Evolutionary conservation across 2,888 invertebrate species (phyloP), one percentile per base, ranked within the genome.

Genomic region (Melieria omissa): DNA sequence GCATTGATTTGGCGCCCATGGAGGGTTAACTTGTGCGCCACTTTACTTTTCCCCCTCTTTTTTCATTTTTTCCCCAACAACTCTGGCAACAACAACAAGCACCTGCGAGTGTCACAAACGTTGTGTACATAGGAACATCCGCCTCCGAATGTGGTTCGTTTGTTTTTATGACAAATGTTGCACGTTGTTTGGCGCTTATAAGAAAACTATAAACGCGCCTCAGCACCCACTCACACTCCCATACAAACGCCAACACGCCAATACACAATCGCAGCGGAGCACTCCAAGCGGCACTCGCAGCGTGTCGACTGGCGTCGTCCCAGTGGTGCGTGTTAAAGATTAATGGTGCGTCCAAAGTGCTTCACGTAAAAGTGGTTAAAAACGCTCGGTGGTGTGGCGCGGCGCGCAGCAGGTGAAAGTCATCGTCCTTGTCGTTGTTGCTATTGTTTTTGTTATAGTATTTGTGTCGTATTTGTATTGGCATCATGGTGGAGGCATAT

Each of bases 121-220:
- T 29, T 29, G 29, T 29, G 29, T 2, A 29, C 29, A 29, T 29
- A 29, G 29, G 29, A 29, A 29, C 29, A 49, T 67, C 42, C 49
- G 60, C 12, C 41, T 60, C 29, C 42, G 47, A 10, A 29, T 42
- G 49, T 49, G 60, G 60, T 60, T 60, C 60, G 29, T 60, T 49
- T 60, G 44, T 16, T 79, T 82, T 81, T 81, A 81, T 80, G 80
- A 80, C 79, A 81, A 77, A 79, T 80, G 72, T 76, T 77, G 62
- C 78, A 64, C 55, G 29, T 55, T 57, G 63, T 47, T 58, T 49
- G 10, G 10, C 47, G 65, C 41, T 14, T 1, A 55, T 63, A 63
- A n/a, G 16, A 41, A 60, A 58, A 16, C 55, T 14, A 5, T 41
- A 55, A 52, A 65, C 14, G 10, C 45, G 45, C 52, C 12, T 47